These are phyloP conservation scores for Empis stercorea DNA, from an alignment of 2,888 invertebrate genomes.

Conservation along the genomic window DNA sequence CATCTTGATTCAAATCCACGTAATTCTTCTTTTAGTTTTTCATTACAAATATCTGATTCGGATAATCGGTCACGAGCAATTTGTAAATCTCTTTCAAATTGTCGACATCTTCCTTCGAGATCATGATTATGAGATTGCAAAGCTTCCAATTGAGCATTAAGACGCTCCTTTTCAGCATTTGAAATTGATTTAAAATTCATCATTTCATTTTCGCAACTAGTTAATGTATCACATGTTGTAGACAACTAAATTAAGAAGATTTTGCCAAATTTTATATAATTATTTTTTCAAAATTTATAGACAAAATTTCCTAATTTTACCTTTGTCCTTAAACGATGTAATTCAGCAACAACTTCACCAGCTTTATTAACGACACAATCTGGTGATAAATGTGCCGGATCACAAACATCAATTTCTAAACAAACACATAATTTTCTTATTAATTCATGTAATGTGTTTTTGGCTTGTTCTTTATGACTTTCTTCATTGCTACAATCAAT, in stretches of 20 bases:
- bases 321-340: slow-evolving; percentile 49
- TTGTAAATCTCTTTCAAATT: slow-evolving; percentile 61
- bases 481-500: slow-evolving; percentile 59
- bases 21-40: slow-evolving; percentile 35
- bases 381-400: slow-evolving; percentile 48
- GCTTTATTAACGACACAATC: slow-evolving; percentile 66
- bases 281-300: not conserved
- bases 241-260: slow-evolving; percentile 11
- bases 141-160: slow-evolving; percentile 49
- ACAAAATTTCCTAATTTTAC: slow-evolving; percentile 11
- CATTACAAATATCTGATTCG: slow-evolving; percentile 59
- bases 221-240: slow-evolving; percentile 36
- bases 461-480: slow-evolving; percentile 58
- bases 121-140: slow-evolving; percentile 48
- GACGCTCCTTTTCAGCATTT: slow-evolving; percentile 53
- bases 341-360: slow-evolving; percentile 63
- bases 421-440: slow-evolving; percentile 57
- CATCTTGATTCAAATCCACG: slow-evolving; percentile 36
- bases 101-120: slow-evolving; percentile 58
- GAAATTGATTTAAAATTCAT: slow-evolving; percentile 30
- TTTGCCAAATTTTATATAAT: not conserved
- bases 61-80: slow-evolving; percentile 58
- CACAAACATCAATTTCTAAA: slow-evolving; percentile 58
- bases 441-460: slow-evolving; percentile 53
- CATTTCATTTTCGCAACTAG: slow-evolving; percentile 32